phyloP scores from a whole-genome alignment of 2,797 vertebrate genomes.

The Triplophysa bombifrons region DNA sequence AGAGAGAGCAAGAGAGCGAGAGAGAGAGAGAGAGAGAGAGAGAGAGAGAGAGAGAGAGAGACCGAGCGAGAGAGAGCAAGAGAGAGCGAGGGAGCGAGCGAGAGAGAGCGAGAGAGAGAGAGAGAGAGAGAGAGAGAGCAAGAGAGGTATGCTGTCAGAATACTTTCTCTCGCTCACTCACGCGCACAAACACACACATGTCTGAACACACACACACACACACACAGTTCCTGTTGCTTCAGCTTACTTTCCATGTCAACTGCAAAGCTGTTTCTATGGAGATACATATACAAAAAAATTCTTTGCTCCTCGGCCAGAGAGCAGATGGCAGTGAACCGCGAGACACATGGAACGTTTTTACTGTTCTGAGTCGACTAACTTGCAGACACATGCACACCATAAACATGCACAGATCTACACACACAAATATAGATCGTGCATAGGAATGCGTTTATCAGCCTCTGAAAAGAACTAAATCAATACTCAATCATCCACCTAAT shows the following conservation, averaged over 20 bases:
- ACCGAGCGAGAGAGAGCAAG: slow-evolving; percentile 18
- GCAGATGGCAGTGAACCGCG: slow-evolving; percentile 83
- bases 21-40: too few relatives aligned
- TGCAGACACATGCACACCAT: slow-evolving; percentile 36
- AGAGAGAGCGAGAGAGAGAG: too few relatives aligned
- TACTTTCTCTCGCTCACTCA: too few relatives aligned
- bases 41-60: neutral
- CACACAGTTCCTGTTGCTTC: slow-evolving; percentile 85
- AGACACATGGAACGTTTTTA: slow-evolving; percentile 70
- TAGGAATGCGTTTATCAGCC: slow-evolving; percentile 20
- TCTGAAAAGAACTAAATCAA: slow-evolving; percentile 32
- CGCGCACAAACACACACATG: too few relatives aligned
- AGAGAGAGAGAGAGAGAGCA: too few relatives aligned
- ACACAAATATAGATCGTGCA: neutral
- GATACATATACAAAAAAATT: slow-evolving; percentile 86
- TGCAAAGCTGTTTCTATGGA: slow-evolving; percentile 84
- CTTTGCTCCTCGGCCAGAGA: slow-evolving; percentile 80
- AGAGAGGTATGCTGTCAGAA: too few relatives aligned
- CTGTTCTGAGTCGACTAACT: slow-evolving; percentile 53
- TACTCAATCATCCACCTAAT: slow-evolving; percentile 44
- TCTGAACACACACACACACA: slow-evolving; percentile 59
- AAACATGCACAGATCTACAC: slow-evolving; percentile 21
- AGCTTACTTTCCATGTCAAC: slow-evolving; percentile 90
- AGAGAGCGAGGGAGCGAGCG: slow-evolving; percentile 14
- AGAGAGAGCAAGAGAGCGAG: slow-evolving; percentile 14